Conservation (phyloP, 2,113 vertebrate genomes). For the Megaleporinus macrocephalus region DNA sequence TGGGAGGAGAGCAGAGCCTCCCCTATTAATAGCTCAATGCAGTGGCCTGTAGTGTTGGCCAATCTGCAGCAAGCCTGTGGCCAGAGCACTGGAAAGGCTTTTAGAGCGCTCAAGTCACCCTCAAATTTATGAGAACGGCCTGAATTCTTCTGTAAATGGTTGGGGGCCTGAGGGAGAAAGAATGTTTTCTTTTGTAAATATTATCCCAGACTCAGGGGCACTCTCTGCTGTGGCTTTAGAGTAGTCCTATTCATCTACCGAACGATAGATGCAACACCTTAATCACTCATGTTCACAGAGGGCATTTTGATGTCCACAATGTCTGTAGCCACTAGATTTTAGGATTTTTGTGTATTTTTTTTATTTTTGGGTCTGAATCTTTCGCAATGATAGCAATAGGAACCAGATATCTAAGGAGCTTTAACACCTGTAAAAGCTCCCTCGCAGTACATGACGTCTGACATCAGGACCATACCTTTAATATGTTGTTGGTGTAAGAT, state of each 20-base stretch:
- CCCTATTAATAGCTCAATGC: constrained; percentile 68
- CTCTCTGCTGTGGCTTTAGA: not conserved
- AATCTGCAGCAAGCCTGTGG: constrained; percentile 54
- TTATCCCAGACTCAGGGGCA: not conserved
- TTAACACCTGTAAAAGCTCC: too few species aligned
- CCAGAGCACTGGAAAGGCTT: constrained; percentile 20
- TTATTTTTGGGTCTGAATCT: too few species aligned
- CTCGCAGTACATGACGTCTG: too few species aligned
- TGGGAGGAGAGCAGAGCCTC: constrained; percentile 49
- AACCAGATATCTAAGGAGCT: too few species aligned
- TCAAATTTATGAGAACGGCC: constrained; percentile 38
- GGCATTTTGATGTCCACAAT: not conserved
- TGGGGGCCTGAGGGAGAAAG: constrained; percentile 20
- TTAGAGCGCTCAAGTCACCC: not conserved
- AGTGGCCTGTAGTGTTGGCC: constrained; percentile 50
- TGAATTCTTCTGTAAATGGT: constrained; percentile 12
- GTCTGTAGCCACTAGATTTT: too few species aligned
- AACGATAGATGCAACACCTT: not conserved
- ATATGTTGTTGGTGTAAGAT: too few species aligned
- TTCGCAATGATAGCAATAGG: too few species aligned
- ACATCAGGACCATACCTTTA: too few species aligned
- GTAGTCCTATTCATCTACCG: not conserved
- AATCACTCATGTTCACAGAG: not conserved
- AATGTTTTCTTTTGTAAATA: not conserved
- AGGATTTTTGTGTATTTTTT: too few species aligned